A percentile compares a stretch with the other conserved stretches of the same genome.
These are phyloP conservation scores for Diadegma fenestrale DNA, from an alignment of 2,888 invertebrate genomes.

Conservation along the genomic window DNA sequence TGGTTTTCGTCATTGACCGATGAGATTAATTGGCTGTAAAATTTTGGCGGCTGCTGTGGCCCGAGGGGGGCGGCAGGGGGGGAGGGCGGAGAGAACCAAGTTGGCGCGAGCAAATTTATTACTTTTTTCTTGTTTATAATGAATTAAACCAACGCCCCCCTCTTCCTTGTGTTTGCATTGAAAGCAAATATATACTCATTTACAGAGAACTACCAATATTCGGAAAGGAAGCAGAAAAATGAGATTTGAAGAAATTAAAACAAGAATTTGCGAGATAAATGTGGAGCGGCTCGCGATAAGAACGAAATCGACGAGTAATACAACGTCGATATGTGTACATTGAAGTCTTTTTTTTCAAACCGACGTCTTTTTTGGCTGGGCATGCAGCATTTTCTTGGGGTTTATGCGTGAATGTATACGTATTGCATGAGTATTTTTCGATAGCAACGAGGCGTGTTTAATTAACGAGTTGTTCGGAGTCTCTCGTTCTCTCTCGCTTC, in stretches of 20 bases:
- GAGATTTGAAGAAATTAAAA: conserved; percentile 34
- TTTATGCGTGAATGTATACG: not conserved
- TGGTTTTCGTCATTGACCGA: conserved; percentile 6
- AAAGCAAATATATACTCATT: conserved; percentile 12
- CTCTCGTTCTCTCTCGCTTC: conserved; percentile 17
- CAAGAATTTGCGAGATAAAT: conserved; percentile 44
- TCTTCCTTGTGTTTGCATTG: conserved; percentile 1
- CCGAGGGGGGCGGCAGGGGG: too few relatives aligned
- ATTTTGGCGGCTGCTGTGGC: not conserved
- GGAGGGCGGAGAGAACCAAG: not conserved
- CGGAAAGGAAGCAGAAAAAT: not conserved
- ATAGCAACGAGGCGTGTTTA: conserved; percentile 50
- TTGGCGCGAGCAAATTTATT: conserved; percentile 39
- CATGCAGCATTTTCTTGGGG: conserved; percentile 7
- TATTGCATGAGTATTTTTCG: conserved; percentile 17
- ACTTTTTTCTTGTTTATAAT: conserved; percentile 23
- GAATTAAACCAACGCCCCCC: conserved; percentile 6
- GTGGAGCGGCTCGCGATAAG: conserved; percentile 37
- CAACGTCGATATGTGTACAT: conserved; percentile 6
- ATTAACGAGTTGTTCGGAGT: conserved; percentile 56
- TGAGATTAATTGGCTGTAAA: not conserved
- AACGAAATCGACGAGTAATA: conserved; percentile 26
- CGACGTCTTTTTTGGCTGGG: not conserved
- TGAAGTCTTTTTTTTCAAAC: conserved; percentile 14
- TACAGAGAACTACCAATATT: conserved; percentile 1